Conservation (phyloP, 1,140 invertebrate genomes). For the Gryllus bimaculatus region DNA sequence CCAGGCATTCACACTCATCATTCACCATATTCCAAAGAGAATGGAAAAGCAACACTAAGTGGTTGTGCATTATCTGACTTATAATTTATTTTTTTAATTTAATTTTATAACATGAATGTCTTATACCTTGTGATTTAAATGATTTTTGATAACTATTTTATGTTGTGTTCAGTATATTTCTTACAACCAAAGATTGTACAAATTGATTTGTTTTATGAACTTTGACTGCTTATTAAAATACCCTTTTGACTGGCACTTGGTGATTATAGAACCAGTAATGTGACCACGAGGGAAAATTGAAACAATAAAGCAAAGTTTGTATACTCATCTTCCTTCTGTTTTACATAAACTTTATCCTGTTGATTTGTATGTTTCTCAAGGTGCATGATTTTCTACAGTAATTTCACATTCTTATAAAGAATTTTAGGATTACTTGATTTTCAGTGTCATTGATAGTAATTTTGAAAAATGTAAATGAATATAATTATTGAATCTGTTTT, state of each 20-base stretch:
- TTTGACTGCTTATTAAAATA: not conserved
- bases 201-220: not conserved
- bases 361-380: too few species aligned
- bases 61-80: slow-evolving; percentile 4
- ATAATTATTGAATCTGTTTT: too few species aligned
- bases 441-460: too few species aligned
- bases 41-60: not conserved
- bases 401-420: too few species aligned
- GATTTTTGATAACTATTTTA: not conserved
- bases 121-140: not conserved
- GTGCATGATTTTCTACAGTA: too few species aligned
- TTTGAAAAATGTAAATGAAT: too few species aligned
- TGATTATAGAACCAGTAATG: not conserved
- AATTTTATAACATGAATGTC: not conserved
- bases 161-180: not conserved
- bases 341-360: not conserved
- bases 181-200: not conserved
- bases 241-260: not conserved
- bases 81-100: slow-evolving; percentile 6
- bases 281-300: not conserved
- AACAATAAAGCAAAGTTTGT: not conserved
- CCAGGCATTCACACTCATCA: too few species aligned
- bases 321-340: not conserved
- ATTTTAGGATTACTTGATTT: too few species aligned
- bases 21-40: not conserved